Evolutionary conservation across 2,113 vertebrate genomes (phyloP).

Genomic region (Cephalopterus ornatus): DNA sequence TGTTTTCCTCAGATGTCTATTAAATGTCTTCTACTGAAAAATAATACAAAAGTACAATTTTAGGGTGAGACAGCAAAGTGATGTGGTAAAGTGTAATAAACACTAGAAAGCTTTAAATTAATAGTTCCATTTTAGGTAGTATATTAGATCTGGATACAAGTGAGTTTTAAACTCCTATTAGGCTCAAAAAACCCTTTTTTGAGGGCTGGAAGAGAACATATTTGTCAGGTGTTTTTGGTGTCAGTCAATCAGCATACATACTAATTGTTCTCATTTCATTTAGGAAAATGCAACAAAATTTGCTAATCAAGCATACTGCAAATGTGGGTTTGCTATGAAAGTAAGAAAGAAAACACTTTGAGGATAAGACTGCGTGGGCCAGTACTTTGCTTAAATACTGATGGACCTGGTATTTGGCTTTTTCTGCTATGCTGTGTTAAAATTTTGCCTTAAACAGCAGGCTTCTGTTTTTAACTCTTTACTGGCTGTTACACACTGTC

Average conservation of each 20-base stretch:
- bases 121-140: conserved; percentile 31
- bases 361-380: conserved; percentile 6
- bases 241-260: conserved; percentile 5
- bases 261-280: conserved; percentile 33
- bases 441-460: conserved; percentile 54
- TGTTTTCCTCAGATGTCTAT: conserved; percentile 65
- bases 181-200: conserved; percentile 20
- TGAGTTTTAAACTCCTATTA: background rate
- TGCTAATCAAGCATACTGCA: conserved; percentile 28
- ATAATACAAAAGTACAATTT: conserved; percentile 27
- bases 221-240: conserved; percentile 17
- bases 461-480: conserved; percentile 50
- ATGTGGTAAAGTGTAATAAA: conserved; percentile 18
- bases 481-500: conserved; percentile 25
- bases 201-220: background rate
- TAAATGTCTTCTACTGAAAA: conserved; percentile 64
- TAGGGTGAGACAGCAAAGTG: conserved; percentile 25
- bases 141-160: conserved; percentile 19
- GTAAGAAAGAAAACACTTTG: background rate
- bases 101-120: conserved; percentile 41
- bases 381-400: conserved; percentile 27
- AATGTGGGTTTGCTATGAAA: conserved; percentile 26
- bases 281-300: conserved; percentile 21
- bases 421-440: conserved; percentile 39
- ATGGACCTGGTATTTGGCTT: background rate